Conservation (phyloP, 2,888 invertebrate species). For the Rhagonycha fulva region DNA sequence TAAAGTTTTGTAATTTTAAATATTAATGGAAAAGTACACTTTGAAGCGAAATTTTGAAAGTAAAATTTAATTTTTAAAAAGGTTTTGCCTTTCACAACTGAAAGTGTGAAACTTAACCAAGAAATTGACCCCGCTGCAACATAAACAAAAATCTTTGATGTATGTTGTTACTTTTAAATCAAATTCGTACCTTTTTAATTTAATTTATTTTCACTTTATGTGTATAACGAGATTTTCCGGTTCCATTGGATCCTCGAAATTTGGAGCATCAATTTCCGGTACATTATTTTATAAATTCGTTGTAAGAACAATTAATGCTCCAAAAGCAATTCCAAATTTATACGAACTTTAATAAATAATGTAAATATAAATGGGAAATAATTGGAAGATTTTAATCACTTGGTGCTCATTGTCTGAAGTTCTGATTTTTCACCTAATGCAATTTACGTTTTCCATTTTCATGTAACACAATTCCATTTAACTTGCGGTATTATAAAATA, state of each 20-base stretch:
- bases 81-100: neutral
- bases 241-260: neutral
- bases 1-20: no score
- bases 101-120: neutral
- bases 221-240: neutral
- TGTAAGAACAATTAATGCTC: neutral
- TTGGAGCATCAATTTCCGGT: neutral
- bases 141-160: neutral
- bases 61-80: neutral
- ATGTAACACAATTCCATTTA: neutral
- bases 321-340: neutral
- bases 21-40: neutral
- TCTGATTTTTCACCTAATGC: neutral
- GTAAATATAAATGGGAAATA: neutral
- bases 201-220: neutral
- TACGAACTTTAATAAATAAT: neutral
- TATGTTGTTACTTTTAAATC: neutral
- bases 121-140: neutral
- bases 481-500: neutral
- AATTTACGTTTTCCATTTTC: neutral
- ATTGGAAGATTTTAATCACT: neutral
- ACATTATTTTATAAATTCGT: neutral
- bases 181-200: neutral
- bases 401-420: neutral
- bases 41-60: neutral